Evolutionary conservation across 2,113 vertebrate species (phyloP).

Genomic region (Bubo scandiacus): DNA sequence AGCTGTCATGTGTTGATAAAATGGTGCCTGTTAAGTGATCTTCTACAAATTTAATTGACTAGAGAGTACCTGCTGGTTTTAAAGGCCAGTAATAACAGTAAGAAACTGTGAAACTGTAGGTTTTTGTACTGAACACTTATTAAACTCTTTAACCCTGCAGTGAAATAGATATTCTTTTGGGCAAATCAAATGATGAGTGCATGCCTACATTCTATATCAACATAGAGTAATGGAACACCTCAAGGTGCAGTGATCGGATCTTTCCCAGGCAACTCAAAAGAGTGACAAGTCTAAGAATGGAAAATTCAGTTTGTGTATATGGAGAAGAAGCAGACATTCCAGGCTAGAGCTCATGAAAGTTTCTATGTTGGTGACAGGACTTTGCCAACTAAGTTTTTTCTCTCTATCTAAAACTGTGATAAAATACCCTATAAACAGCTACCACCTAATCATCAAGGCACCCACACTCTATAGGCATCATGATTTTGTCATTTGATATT

Average conservation of each 20-base stretch:
- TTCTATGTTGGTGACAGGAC: not conserved
- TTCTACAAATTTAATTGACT: conserved; percentile 63
- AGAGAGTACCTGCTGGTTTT: conserved; percentile 17
- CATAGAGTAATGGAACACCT: not conserved
- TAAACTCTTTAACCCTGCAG: conserved; percentile 13
- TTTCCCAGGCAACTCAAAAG: rapidly evolving
- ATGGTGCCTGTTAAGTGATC: conserved; percentile 22
- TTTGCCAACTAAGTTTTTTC: not conserved
- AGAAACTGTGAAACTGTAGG: not conserved
- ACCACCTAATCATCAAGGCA: not conserved
- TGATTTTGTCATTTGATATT: not conserved
- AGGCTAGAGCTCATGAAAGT: not conserved
- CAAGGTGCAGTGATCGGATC: too few relatives aligned
- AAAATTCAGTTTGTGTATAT: not conserved
- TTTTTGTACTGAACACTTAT: conserved; percentile 8
- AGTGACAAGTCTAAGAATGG: not conserved
- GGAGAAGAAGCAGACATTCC: not conserved
- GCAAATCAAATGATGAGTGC: not conserved
- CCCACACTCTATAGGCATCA: not conserved
- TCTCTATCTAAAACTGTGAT: not conserved
- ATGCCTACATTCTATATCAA: not conserved
- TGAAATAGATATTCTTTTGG: conserved; percentile 9
- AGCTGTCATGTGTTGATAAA: conserved; percentile 31
- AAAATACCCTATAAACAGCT: not conserved
- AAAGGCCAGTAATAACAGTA: conserved; percentile 48